Conservation (phyloP, 2,113 vertebrate genomes). For the Etia nguti region DNA sequence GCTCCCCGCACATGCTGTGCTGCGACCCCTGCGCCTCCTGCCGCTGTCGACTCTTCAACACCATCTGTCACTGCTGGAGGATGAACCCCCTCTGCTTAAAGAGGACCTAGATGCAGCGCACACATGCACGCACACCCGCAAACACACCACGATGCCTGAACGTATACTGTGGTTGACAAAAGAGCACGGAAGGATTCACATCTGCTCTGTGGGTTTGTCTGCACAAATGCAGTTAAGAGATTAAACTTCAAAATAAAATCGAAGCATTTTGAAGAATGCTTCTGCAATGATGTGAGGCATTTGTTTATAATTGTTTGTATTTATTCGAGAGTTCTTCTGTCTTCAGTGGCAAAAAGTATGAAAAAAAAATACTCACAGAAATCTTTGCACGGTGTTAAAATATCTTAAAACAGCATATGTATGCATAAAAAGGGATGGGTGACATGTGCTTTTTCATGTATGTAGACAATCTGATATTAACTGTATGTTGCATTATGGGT, state of each 20-base stretch:
- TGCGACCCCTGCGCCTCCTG: slow-evolving; percentile 74
- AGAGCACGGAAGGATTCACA: not conserved
- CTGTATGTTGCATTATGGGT: not conserved
- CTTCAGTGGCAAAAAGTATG: not conserved
- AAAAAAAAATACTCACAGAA: not conserved
- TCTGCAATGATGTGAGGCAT: not conserved
- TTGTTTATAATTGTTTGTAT: not conserved
- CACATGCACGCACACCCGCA: not conserved
- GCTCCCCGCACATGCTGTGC: slow-evolving; percentile 56
- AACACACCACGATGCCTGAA: not conserved
- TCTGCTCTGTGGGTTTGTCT: not conserved
- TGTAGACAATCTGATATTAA: not conserved
- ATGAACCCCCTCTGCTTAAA: slow-evolving; percentile 56
- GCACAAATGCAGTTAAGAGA: not conserved
- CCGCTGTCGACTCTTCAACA: slow-evolving; percentile 75
- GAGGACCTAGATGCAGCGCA: slow-evolving; percentile 40
- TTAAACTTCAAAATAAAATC: not conserved
- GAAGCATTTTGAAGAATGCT: not conserved
- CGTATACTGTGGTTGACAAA: not conserved
- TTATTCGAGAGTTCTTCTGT: not conserved
- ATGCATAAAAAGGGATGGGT: not conserved
- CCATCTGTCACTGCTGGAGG: slow-evolving; percentile 77
- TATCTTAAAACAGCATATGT: not conserved
- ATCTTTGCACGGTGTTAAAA: not conserved
- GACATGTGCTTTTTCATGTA: not conserved